phyloP scores from a whole-genome alignment of 2,797 vertebrate species.

The Melanotaenia maccullochi region DNA sequence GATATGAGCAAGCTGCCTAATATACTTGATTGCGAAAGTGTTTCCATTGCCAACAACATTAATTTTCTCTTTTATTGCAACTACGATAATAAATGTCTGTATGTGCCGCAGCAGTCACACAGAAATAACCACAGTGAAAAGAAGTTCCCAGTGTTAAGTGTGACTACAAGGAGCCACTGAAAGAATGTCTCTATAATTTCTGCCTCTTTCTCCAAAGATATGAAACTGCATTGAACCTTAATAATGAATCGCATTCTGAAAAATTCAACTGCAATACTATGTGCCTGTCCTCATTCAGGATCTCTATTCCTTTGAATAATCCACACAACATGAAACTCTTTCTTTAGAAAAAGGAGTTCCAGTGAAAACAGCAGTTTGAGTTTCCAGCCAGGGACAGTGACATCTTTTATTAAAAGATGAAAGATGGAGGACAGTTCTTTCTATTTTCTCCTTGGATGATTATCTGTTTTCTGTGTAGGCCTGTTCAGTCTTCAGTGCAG shows the following conservation, averaged over 20 bases:
- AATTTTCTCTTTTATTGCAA: constrained; percentile 7
- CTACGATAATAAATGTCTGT: background rate
- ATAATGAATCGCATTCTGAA: background rate
- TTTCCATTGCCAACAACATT: constrained; percentile 25
- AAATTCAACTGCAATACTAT: constrained; percentile 4
- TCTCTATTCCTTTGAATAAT: constrained; percentile 9
- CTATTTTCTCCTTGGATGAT: background rate
- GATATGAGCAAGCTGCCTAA: constrained; percentile 28
- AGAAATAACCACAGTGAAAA: constrained; percentile 19
- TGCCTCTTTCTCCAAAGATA: background rate
- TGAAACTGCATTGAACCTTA: background rate
- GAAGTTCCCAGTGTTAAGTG: background rate
- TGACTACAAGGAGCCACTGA: background rate
- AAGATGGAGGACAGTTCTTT: constrained; percentile 3
- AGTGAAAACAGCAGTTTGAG: constrained; percentile 2
- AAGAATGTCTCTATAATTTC: constrained; percentile 5
- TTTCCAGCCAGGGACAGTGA: constrained; percentile 2
- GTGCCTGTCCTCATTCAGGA: background rate
- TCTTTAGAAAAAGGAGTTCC: constrained; percentile 1
- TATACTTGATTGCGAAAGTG: constrained; percentile 30
- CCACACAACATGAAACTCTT: constrained; percentile 2
- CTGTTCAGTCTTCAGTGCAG: background rate
- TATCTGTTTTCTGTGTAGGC: background rate
- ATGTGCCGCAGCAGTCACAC: constrained; percentile 4
- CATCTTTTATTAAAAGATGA: background rate